Base-by-base conservation (phyloP, 2,888 invertebrate species). In the Polyommatus icarus region DNA sequence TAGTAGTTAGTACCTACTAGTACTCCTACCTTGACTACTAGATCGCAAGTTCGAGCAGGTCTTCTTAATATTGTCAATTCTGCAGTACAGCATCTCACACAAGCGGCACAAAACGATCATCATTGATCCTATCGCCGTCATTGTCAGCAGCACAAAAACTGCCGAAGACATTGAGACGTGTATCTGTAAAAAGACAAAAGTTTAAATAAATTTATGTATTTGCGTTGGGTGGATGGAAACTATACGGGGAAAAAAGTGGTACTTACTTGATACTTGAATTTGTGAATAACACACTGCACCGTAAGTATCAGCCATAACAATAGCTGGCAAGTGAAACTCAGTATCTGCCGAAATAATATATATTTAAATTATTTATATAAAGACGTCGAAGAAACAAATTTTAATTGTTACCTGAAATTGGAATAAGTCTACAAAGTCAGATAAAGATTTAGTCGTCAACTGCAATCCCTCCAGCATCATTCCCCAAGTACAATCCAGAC, bases 251-350 rank as follows among this genome's bases (percentile, higher is more conserved):
- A 8, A 20, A 1, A 24, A 32, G 15, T 32, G n/a, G 36, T 3
- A 79, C 78, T 78, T 83, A 89, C 90, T 86, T 87, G 85, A 24
- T 84, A 82, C 82, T 88, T 88, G 18, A 88, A 80, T 46, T 85
- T 84, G 36, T 82, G 83, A 7, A 90, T 85, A 6, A 89, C 73
- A 76, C 85, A 87, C 82, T 90, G 86, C 79, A 91, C 85, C 3
- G 85, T 80, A 72, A 87, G 79, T 76, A 91, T 83, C 79, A 84
- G 85, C 85, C 87, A 88, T 8, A 82, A 76, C 77, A 90, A 81
- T 77, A 85, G 81, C 83, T 88, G 86, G 67, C 84, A 85, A 7
- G 85, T 82, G 78, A 85, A 88, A 57, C 83, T 24, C 7, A 54
- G 29, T 75, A 75, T 75, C 75, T 75, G 75, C 4, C 1, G 15